These are phyloP conservation scores for Hypsibius dujardini DNA, from an alignment of 1,140 invertebrate species.

Conservation along the genomic window DNA sequence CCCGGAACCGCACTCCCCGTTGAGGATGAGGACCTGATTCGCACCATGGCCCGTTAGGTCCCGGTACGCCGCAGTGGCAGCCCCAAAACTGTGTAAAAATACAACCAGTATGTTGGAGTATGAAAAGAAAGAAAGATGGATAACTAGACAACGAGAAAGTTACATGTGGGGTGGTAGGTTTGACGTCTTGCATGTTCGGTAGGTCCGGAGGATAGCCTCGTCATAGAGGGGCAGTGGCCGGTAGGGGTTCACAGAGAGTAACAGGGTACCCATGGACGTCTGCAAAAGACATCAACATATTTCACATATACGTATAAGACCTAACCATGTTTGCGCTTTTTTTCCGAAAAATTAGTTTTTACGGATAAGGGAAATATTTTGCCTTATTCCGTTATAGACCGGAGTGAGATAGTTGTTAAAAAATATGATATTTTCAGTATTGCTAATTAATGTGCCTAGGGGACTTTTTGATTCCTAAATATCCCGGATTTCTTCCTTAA, in stretches of 20 bases:
- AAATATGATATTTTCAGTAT: too few relatives aligned
- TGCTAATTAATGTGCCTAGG: too few relatives aligned
- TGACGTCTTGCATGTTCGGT: constrained; percentile 56
- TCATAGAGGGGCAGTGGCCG: constrained; percentile 57
- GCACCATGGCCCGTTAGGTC: constrained; percentile 33
- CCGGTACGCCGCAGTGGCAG: constrained; percentile 38
- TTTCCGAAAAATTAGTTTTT: too few relatives aligned
- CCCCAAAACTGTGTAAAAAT: constrained; percentile 30
- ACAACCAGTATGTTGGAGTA: too few relatives aligned
- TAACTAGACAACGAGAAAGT: constrained; percentile 31
- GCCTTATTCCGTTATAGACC: too few relatives aligned
- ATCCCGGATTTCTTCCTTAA: too few relatives aligned
- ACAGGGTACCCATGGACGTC: constrained; percentile 55
- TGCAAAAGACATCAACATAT: constrained; percentile 36
- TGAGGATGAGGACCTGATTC: constrained; percentile 33
- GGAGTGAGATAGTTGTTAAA: too few relatives aligned
- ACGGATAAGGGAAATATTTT: too few relatives aligned
- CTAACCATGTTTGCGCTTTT: too few relatives aligned
- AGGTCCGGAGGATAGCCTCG: constrained; percentile 51
- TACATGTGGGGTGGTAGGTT: constrained; percentile 76
- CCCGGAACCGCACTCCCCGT: constrained; percentile 54
- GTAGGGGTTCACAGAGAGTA: constrained; percentile 60
- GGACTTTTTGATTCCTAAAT: too few relatives aligned
- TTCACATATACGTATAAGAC: too few relatives aligned
- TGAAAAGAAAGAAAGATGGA: neutral